Base-by-base conservation (phyloP, 2,888 invertebrate species). In the Platynereis dumerilii region DNA sequence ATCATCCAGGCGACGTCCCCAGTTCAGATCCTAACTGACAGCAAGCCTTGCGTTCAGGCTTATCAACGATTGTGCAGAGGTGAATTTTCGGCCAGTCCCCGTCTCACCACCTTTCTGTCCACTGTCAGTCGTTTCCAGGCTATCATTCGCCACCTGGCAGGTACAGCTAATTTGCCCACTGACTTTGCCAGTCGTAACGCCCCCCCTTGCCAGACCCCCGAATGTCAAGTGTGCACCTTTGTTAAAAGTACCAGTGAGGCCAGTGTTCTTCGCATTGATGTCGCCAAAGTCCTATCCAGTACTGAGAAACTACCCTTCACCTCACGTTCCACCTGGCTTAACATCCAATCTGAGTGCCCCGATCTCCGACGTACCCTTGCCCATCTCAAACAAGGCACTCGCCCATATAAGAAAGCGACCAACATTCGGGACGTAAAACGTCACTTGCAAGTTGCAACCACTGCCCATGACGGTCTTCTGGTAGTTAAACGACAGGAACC, bases 371-470 rank as follows among this genome's bases (percentile, higher is more conserved):
- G 69, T 1, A 69, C 69, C 3, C 64, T 68, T 42, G 71, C 74
- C 7, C 72, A 73, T 48, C 64, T 74, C 2, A 61, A 57, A 20
- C 75, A 75, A 34, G 73, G 73, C 5, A 75, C 74, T 34, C 60
- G 72, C 2, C 75, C 75, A 0, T 75, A 70, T 10, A 72, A 68
- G 56, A 72, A 72, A 39, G 26, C 65, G 0, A 72, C 72, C 17
- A 72, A 69, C 39, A 52, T 72, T n/a, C 64, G 59, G 53, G 70
- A 74, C 42, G 65, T 72, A 2, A 72, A 57, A 65, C 27, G 54
- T 10, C 61, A 65, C 29, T 56, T 65, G 10, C 53, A 57, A n/a
- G 65, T 60, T 20, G 67, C 0, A 58, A 71, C 2, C 65, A 65
- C 71, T 26, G 64, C 69, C 10, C 68, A 65, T 15, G 70, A 72